A percentile compares a stretch with the other conserved stretches of the same genome.
phyloP scores from a whole-genome alignment of 1,140 invertebrate species.

The Druon quercuslanigerum region DNA sequence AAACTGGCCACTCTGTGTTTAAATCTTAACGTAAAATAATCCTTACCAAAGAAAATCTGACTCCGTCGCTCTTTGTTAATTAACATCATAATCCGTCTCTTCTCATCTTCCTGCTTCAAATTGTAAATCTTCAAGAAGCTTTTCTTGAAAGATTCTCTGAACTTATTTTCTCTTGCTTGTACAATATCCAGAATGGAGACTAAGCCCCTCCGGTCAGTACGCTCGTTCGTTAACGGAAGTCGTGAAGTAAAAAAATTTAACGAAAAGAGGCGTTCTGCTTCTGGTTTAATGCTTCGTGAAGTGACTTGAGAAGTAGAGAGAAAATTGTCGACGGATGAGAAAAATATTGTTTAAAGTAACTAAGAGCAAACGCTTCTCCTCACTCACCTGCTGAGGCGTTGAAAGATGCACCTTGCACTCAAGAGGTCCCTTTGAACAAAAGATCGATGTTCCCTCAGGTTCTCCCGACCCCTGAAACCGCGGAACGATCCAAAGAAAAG shows the following conservation, averaged over 20 bases:
- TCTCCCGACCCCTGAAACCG: constrained; percentile 7
- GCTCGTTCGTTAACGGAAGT: constrained; percentile 25
- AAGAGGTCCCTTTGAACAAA: not conserved
- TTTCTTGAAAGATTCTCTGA: not conserved
- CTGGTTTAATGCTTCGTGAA: constrained; percentile 3
- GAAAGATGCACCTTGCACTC: constrained; percentile 16
- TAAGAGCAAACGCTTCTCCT: constrained; percentile 12
- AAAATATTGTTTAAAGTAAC: not conserved
- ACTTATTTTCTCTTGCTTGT: not conserved
- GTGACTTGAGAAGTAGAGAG: constrained; percentile 7
- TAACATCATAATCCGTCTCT: not conserved
- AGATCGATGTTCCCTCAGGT: not conserved
- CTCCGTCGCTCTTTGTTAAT: not conserved
- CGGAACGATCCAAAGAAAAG: not conserved
- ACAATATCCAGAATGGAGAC: constrained; percentile 3
- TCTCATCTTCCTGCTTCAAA: not conserved
- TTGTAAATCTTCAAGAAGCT: constrained; percentile 11
- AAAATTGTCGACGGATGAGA: constrained; percentile 7
- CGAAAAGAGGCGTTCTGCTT: not conserved
- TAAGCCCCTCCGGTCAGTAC: not conserved
- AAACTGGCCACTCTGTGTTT: too few species aligned
- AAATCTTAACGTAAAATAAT: too few species aligned
- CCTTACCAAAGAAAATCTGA: not conserved
- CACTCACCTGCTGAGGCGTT: constrained; percentile 22
- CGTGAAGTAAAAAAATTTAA: not conserved